Evolutionary conservation across 2,113 vertebrate species (phyloP), one percentile per base, ranked within the genome.

Genomic region (Lutjanus erythropterus): DNA sequence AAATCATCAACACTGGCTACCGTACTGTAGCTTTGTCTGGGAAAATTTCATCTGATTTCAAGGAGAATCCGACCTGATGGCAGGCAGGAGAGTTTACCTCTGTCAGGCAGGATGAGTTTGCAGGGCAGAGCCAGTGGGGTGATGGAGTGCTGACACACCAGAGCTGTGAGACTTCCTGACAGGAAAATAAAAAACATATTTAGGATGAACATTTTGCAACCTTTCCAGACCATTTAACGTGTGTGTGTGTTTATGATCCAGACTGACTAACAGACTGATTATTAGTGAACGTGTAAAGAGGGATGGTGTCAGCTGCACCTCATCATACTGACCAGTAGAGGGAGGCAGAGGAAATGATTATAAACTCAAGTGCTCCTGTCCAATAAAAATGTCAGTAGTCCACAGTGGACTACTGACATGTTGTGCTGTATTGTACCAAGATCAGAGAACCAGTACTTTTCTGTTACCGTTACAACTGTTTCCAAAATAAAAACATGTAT

Each of bases 71-170:
- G n/a, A n/a, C n/a, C n/a, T n/a, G n/a, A n/a, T n/a, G n/a, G n/a
- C n/a, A n/a, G n/a, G n/a, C n/a, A n/a, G n/a, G n/a, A n/a, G n/a
- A n/a, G 12, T 31, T 42, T 81, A 98, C 97, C 98, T 97, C 94
- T 94, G 94, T 96, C 95, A 4, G 97, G 98, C 85, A 99, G 97
- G 87, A 99, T 97, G 27, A 99, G 95, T 82, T 96, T 98, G 88
- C 97, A 98, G 31, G 98, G 97, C 91, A 99, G 78, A 44, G 97
- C 98, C 94, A 99, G 84, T 1, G 98, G 96, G 0, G 97, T 99
- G 91, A 97, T 99, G 90, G 98, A 98, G 92, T 99, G 98, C 66
- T 99, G 98, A 86, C 97, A 98, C 65, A 99, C 97, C 90, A 99
- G 85, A 19, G 98, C 97, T 1, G 97, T 97, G 89, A 99, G 95